Percentiles rank a stretch among this genome's conserved stretches.
Evolutionary conservation across 2,113 vertebrate species (phyloP).

Genomic region (Jacana jacana): DNA sequence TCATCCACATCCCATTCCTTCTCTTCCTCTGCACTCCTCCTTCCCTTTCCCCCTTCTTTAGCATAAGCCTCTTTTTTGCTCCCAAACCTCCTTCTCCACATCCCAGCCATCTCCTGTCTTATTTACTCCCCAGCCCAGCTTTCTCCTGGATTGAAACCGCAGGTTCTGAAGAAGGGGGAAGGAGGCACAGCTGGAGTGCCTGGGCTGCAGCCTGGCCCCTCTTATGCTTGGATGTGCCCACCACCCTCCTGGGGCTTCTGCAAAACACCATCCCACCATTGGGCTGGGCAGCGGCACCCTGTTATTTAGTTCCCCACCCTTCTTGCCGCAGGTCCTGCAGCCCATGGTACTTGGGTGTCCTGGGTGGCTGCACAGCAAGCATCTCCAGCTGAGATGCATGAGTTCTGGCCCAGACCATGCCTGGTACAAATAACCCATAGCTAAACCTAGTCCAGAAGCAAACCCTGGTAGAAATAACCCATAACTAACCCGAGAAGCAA

Average conservation of each 20-base stretch:
- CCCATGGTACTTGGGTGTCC: rapidly evolving
- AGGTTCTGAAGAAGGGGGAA: background rate
- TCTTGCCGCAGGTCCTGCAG: background rate
- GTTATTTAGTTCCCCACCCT: background rate
- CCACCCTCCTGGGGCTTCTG: background rate
- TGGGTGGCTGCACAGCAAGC: rapidly evolving
- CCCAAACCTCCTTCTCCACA: background rate
- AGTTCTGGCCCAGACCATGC: background rate
- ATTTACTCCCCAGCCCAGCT: background rate
- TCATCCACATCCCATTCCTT: background rate
- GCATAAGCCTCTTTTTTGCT: background rate
- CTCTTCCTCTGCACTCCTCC: background rate
- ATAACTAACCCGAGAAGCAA: background rate
- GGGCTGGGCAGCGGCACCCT: background rate
- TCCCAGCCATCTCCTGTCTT: background rate
- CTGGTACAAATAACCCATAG: background rate
- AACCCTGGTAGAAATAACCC: background rate
- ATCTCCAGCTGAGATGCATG: rapidly evolving
- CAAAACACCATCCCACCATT: rapidly evolving
- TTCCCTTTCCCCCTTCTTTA: background rate
- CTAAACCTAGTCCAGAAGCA: background rate
- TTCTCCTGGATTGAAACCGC: background rate
- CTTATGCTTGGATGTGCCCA: rapidly evolving
- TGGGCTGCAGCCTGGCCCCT: background rate
- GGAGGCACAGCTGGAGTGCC: background rate